Percentiles rank a stretch among this genome's conserved stretches.
Conservation (phyloP, 2,888 invertebrate genomes). For the Uropetala carovei region DNA sequence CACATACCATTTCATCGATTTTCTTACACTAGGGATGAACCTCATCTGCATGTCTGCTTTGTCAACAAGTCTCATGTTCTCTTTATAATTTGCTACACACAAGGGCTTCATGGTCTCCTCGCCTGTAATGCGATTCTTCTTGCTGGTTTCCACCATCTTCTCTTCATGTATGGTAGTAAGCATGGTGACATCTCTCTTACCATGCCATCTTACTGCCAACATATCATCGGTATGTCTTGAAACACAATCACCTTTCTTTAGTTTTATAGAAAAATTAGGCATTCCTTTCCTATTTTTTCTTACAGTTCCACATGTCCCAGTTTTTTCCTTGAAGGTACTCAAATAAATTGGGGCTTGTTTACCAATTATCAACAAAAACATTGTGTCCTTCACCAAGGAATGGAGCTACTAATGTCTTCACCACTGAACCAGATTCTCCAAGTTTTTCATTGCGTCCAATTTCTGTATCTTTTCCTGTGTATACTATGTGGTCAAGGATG, state of each 20-base stretch:
- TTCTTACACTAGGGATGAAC: no score
- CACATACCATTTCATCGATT: no score
- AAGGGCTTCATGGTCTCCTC: slow-evolving; percentile 71
- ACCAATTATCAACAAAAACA: slow-evolving; percentile 70
- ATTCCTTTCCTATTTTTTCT: slow-evolving; percentile 69
- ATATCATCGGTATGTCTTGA: background rate
- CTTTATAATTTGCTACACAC: no score
- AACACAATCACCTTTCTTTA: slow-evolving; percentile 65
- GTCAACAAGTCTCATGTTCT: no score
- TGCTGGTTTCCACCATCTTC: slow-evolving; percentile 69
- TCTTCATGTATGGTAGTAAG: slow-evolving; percentile 68
- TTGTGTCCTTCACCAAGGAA: slow-evolving; percentile 69
- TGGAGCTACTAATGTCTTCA: slow-evolving; percentile 68
- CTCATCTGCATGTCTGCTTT: no score
- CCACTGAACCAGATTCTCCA: slow-evolving; percentile 68
- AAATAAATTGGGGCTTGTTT: slow-evolving; percentile 68
- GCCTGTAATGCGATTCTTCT: slow-evolving; percentile 67
- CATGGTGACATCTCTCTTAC: background rate
- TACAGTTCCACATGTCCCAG: slow-evolving; percentile 66
- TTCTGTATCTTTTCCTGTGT: slow-evolving; percentile 66
- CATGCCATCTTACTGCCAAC: background rate
- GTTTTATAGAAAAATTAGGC: slow-evolving; percentile 68
- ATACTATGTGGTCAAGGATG: slow-evolving; percentile 69
- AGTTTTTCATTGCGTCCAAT: slow-evolving; percentile 54
- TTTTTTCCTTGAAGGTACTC: slow-evolving; percentile 66